Evolutionary conservation across 2,888 invertebrate genomes (phyloP).

Genomic region (Schizaphis graminum): DNA sequence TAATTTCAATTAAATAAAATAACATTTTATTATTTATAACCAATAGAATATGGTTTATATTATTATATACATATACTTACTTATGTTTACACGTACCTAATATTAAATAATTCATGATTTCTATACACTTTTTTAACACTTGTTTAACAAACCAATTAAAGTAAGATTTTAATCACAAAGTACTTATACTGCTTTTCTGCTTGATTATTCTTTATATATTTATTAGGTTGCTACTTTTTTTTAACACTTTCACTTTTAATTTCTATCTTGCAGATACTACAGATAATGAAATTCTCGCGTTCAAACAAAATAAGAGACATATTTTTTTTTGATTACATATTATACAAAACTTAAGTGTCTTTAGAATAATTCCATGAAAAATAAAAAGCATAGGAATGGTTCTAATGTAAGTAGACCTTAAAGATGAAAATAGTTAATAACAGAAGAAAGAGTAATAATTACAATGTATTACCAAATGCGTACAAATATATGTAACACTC

Average conservation of each 20-base stretch:
- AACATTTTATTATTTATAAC: neutral
- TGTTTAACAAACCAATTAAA: neutral
- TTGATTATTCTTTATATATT: neutral
- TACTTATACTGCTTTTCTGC: neutral
- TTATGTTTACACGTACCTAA: neutral
- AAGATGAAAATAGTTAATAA: neutral
- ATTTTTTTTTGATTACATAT: neutral
- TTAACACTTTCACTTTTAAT: neutral
- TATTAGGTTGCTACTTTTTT: neutral
- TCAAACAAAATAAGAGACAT: neutral
- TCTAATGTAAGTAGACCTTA: neutral
- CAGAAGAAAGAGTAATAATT: neutral
- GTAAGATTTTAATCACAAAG: neutral
- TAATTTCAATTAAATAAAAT: neutral
- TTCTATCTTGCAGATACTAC: neutral
- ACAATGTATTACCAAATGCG: neutral
- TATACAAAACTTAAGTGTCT: neutral
- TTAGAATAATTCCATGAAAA: neutral
- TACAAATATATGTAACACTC: neutral
- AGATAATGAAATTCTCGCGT: neutral
- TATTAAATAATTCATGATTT: neutral
- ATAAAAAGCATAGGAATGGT: neutral
- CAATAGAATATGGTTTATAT: neutral
- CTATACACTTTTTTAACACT: neutral
- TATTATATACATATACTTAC: neutral